Percentiles rank a stretch among this genome's conserved stretches.
These are phyloP conservation scores for Maniola jurtina DNA, from an alignment of 1,140 invertebrate genomes.

Conservation along the genomic window DNA sequence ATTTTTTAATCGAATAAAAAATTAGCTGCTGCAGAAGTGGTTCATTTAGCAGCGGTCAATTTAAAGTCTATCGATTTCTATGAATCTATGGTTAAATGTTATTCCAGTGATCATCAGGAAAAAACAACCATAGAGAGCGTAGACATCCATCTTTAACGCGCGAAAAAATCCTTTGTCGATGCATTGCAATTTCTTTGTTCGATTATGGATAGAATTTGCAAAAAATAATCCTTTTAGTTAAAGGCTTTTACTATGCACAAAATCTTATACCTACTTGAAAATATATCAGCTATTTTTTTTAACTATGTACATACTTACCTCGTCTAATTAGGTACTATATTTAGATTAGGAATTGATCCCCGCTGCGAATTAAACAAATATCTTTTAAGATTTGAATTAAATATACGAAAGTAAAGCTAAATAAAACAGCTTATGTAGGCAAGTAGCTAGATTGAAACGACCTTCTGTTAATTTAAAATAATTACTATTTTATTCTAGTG, in stretches of 20 bases:
- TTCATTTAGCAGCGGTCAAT: neutral
- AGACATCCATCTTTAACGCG: slow-evolving; percentile 47
- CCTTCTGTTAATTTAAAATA: no score
- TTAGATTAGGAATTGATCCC: no score
- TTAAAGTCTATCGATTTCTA: neutral
- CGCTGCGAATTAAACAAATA: no score
- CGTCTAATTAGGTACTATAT: no score
- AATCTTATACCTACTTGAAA: neutral
- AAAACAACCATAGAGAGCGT: slow-evolving; percentile 54
- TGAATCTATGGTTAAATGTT: slow-evolving; percentile 37
- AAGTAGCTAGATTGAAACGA: no score
- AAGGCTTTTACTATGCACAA: neutral
- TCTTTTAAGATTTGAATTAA: no score
- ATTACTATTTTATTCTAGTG: no score
- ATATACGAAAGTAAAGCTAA: no score
- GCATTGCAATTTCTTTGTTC: slow-evolving; percentile 49
- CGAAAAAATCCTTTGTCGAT: slow-evolving; percentile 58
- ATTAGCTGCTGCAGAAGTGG: neutral
- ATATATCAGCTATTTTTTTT: no score
- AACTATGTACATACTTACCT: no score
- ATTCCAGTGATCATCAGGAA: slow-evolving; percentile 49
- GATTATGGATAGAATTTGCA: slow-evolving; percentile 40
- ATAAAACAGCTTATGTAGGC: no score
- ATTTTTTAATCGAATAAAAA: neutral
- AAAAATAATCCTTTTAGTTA: slow-evolving; percentile 62